Evolutionary conservation across 2,888 invertebrate genomes (phyloP).

Genomic region (Nasonia oneida): DNA sequence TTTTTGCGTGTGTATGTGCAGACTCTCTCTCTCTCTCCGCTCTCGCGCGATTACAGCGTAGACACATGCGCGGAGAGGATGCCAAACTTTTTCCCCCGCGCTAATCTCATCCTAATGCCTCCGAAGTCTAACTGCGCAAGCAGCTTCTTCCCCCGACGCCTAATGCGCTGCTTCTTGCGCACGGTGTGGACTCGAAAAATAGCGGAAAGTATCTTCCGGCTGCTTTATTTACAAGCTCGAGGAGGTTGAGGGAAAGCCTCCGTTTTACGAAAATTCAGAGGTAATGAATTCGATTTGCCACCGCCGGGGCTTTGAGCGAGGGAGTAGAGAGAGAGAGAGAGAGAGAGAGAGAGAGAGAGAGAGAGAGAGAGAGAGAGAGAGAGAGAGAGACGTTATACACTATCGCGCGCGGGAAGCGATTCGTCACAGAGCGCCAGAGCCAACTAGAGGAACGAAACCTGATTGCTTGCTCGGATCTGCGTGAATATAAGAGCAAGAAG

Average conservation of each 20-base stretch:
- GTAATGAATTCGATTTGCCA: not conserved
- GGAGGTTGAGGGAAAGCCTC: not conserved
- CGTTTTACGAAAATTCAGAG: not conserved
- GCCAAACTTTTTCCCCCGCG: constrained; percentile 19
- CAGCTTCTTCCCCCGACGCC: not conserved
- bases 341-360: not conserved
- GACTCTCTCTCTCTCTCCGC: not conserved
- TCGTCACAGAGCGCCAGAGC: constrained; percentile 30
- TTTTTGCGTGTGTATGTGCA: constrained; percentile 46
- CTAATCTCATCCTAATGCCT: constrained; percentile 41
- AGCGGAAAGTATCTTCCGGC: not conserved
- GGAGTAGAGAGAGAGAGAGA: too few relatives aligned
- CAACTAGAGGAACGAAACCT: constrained; percentile 45
- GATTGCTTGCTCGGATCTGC: constrained; percentile 33
- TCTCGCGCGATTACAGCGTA: constrained; percentile 44
- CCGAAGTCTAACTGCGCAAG: constrained; percentile 26
- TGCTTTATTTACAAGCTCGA: not conserved
- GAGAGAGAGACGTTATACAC: not conserved
- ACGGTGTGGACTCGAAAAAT: not conserved
- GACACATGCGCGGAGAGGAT: not conserved
- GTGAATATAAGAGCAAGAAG: constrained; percentile 4
- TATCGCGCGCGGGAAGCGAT: constrained; percentile 19
- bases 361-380: not conserved
- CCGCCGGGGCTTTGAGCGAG: too few relatives aligned
- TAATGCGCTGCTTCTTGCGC: not conserved